Evolutionary conservation across 2,888 invertebrate genomes (phyloP).

Genomic region (Microchrysa polita): DNA sequence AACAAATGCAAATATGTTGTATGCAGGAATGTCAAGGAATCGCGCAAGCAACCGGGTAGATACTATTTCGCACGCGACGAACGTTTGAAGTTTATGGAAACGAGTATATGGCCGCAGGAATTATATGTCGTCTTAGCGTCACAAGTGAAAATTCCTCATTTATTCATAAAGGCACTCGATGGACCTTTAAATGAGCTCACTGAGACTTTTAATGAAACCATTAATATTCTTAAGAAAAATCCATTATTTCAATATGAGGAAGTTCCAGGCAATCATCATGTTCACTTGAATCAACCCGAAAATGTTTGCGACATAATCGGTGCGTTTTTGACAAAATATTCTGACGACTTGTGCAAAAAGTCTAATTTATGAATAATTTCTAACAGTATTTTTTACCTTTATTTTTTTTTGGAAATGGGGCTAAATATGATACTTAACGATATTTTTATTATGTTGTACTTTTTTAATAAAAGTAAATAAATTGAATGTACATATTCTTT

Average conservation of each 20-base stretch:
- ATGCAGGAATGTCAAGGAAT: conserved; percentile 69
- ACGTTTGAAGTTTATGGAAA: conserved; percentile 66
- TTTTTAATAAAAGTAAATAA: no score
- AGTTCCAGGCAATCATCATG: conserved; percentile 77
- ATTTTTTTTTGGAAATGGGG: no score
- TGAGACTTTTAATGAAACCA: conserved; percentile 68
- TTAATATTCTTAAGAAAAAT: conserved; percentile 68
- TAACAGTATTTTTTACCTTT: background rate
- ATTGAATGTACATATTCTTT: no score
- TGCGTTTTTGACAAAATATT: conserved; percentile 53
- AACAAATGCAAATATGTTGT: conserved; percentile 69
- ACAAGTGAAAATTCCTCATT: conserved; percentile 71
- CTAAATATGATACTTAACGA: no score
- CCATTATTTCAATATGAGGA: conserved; percentile 69
- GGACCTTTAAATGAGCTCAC: conserved; percentile 68
- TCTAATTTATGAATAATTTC: background rate
- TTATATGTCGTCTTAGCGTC: conserved; percentile 68
- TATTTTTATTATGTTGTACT: no score
- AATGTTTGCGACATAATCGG: conserved; percentile 67
- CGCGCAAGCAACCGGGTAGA: conserved; percentile 68
- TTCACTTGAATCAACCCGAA: conserved; percentile 76
- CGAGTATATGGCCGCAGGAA: conserved; percentile 58
- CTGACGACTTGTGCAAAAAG: background rate
- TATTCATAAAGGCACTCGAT: conserved; percentile 71
- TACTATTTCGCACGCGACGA: conserved; percentile 74